Conservation (phyloP, 2,888 invertebrate species). For the Parthenolecanium corni region DNA sequence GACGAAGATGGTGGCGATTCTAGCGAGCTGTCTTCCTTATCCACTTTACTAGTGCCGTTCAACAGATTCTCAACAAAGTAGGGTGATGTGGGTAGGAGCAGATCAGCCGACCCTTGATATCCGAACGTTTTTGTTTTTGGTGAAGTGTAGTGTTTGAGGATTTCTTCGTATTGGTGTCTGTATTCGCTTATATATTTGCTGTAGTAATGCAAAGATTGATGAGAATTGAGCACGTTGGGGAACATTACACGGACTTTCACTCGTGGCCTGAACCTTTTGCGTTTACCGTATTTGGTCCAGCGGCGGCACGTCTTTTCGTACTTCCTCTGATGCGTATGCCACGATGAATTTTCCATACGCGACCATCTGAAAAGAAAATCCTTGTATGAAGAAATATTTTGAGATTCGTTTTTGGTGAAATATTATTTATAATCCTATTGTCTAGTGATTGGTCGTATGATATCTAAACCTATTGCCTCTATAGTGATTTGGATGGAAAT, state of each 20-base stretch:
- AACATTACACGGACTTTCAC: constrained; percentile 7
- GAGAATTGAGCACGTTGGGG: constrained; percentile 20
- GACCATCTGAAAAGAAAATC: too few relatives aligned
- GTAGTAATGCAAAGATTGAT: constrained; percentile 20
- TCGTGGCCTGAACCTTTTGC: neutral
- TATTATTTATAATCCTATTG: too few relatives aligned
- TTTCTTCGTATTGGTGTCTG: constrained; percentile 24
- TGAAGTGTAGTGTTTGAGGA: constrained; percentile 18
- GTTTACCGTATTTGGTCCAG: too few relatives aligned
- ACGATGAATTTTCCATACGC: too few relatives aligned
- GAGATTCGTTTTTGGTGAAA: too few relatives aligned
- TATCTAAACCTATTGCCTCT: too few relatives aligned
- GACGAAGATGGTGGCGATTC: constrained; percentile 13
- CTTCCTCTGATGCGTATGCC: too few relatives aligned
- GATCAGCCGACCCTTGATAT: neutral
- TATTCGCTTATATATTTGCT: constrained; percentile 23
- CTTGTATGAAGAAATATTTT: too few relatives aligned
- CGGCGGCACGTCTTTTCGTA: too few relatives aligned
- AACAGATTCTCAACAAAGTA: constrained; percentile 21
- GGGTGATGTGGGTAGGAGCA: constrained; percentile 8
- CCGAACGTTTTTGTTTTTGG: constrained; percentile 9
- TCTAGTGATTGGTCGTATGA: too few relatives aligned
- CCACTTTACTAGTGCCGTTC: constrained; percentile 13
- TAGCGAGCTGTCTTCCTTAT: constrained; percentile 21
- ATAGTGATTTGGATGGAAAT: too few relatives aligned